Conservation (phyloP, 2,113 vertebrate species). For the Propithecus coquereli region DNA sequence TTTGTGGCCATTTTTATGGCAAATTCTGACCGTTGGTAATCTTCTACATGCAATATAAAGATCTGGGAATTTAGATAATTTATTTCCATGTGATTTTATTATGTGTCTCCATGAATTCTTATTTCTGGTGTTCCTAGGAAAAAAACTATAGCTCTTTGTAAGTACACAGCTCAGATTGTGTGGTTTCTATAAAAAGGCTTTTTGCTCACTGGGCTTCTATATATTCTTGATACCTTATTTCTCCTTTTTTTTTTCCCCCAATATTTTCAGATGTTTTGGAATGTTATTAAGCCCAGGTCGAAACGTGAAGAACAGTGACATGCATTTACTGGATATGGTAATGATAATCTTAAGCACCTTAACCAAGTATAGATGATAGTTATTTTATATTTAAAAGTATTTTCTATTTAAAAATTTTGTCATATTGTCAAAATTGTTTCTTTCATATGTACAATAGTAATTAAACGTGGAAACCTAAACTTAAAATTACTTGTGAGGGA, state of each 20-base stretch:
- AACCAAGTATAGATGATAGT: slow-evolving; percentile 49
- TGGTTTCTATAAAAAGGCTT: slow-evolving; percentile 39
- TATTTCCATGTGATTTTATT: slow-evolving; percentile 39
- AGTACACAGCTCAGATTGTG: slow-evolving; percentile 37
- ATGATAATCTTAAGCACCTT: slow-evolving; percentile 71
- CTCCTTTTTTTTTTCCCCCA: neutral
- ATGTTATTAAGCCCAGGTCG: slow-evolving; percentile 97
- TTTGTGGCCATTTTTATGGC: slow-evolving; percentile 31
- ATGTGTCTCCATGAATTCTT: slow-evolving; percentile 27
- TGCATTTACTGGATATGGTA: slow-evolving; percentile 99
- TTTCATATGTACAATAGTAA: neutral
- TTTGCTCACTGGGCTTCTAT: slow-evolving; percentile 49
- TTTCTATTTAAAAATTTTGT: slow-evolving; percentile 26
- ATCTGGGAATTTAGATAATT: slow-evolving; percentile 50
- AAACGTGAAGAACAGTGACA: slow-evolving; percentile 97
- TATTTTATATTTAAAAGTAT: slow-evolving; percentile 51
- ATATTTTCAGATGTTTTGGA: slow-evolving; percentile 93
- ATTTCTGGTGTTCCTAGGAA: neutral
- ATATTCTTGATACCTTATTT: slow-evolving; percentile 44
- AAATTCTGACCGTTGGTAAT: slow-evolving; percentile 54
- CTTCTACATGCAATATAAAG: slow-evolving; percentile 69
- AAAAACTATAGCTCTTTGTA: slow-evolving; percentile 36
- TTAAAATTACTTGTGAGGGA: slow-evolving; percentile 39
- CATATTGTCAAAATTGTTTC: slow-evolving; percentile 53
- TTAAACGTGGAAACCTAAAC: slow-evolving; percentile 15